Conservation (phyloP, 2,797 vertebrate genomes). For the Lepilemur septentrionalis region DNA sequence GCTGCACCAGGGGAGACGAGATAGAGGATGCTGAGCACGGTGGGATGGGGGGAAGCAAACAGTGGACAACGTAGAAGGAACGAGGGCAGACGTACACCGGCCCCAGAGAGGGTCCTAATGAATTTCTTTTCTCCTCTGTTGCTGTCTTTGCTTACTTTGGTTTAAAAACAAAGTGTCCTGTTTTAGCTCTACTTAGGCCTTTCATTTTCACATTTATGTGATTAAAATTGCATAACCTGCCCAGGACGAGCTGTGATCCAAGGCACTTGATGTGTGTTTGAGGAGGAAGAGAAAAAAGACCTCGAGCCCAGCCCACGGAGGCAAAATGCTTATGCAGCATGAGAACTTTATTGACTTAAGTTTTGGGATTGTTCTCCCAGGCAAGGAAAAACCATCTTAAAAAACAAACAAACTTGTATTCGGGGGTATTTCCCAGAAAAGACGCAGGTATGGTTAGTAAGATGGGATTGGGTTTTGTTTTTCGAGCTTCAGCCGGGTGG, state of each 20-base stretch:
- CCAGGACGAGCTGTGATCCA: conserved; percentile 15
- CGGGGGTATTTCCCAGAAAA: conserved; percentile 78
- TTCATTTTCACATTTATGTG: conserved; percentile 68
- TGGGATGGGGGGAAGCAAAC: accelerated
- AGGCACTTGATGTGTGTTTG: conserved; percentile 32
- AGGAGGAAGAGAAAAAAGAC: background rate
- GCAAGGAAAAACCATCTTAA: conserved; percentile 73
- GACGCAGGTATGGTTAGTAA: conserved; percentile 76
- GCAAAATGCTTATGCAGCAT: conserved; percentile 45
- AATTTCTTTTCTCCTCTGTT: background rate
- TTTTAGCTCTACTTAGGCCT: conserved; percentile 51
- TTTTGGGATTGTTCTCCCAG: conserved; percentile 62
- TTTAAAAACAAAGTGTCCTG: conserved; percentile 64
- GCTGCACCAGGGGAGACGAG: background rate
- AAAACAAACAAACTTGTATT: conserved; percentile 76
- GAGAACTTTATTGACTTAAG: conserved; percentile 60
- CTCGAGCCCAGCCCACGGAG: background rate
- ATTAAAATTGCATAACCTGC: conserved; percentile 55
- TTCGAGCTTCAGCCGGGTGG: background rate
- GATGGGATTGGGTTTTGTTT: conserved; percentile 73
- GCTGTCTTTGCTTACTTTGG: conserved; percentile 26
- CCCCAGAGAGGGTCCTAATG: background rate
- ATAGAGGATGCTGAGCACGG: accelerated
- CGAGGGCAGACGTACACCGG: background rate
- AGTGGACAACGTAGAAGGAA: background rate